Conservation (phyloP, 1,140 invertebrate genomes). For the Diuraphis noxia region DNA sequence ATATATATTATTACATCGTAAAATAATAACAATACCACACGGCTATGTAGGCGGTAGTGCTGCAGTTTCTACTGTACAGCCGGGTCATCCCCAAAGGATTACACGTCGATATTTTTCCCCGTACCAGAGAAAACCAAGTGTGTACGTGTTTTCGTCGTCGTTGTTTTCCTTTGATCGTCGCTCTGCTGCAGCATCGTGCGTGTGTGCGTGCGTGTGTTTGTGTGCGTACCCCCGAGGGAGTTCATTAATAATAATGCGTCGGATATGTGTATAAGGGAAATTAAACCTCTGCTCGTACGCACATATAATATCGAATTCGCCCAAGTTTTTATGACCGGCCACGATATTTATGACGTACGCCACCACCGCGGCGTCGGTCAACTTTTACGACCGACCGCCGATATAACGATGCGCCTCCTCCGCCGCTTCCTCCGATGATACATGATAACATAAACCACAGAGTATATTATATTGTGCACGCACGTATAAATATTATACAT, state of each 20-base stretch:
- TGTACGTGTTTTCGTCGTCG: not conserved
- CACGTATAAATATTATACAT: not conserved
- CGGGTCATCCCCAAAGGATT: not conserved
- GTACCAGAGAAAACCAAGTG: not conserved
- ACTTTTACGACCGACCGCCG: slow-evolving; percentile 31
- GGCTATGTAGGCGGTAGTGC: not conserved
- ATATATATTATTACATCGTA: not conserved
- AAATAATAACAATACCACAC: not conserved
- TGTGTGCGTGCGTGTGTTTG: not conserved
- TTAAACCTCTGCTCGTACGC: slow-evolving; percentile 8
- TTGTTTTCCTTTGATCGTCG: slow-evolving; percentile 26
- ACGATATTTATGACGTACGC: slow-evolving; percentile 7
- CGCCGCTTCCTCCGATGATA: not conserved
- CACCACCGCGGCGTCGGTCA: not conserved
- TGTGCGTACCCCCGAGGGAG: slow-evolving; percentile 6
- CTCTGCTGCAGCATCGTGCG: not conserved
- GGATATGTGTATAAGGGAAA: slow-evolving; percentile 12
- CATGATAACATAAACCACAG: slow-evolving; percentile 21
- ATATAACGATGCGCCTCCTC: not conserved
- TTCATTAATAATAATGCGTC: slow-evolving; percentile 43
- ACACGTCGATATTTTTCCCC: not conserved
- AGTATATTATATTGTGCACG: not conserved
- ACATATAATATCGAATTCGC: slow-evolving; percentile 18
- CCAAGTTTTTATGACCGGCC: not conserved
- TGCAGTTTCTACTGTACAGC: not conserved